Conservation (phyloP, 2,888 invertebrate species). For the Leucania comma region DNA sequence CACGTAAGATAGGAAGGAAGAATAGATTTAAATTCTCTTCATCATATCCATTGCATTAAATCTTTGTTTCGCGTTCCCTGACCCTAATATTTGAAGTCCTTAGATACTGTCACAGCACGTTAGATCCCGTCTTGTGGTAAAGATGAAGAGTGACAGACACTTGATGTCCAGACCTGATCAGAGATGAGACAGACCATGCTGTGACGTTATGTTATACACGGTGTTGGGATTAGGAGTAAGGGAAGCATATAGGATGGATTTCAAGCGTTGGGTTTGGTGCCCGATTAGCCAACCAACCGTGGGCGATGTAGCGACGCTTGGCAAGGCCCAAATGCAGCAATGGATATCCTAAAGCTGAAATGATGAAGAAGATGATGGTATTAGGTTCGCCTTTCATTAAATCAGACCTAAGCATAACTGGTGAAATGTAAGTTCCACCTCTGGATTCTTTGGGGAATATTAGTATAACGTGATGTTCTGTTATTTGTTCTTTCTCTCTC, state of each 20-base stretch:
- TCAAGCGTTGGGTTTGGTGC: neutral
- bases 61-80: too few species aligned
- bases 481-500: neutral
- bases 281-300: neutral
- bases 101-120: slow-evolving; percentile 16
- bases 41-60: neutral
- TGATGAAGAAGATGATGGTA: neutral
- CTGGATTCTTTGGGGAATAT: neutral
- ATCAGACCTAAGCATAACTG: neutral
- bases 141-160: neutral
- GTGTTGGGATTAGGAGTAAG: neutral
- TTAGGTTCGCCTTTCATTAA: neutral
- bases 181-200: neutral
- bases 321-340: too few species aligned
- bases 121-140: neutral
- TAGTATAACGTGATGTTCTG: neutral
- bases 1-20: neutral
- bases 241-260: neutral
- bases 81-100: neutral
- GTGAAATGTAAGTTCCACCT: neutral
- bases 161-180: neutral
- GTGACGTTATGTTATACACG: slow-evolving; percentile 4
- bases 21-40: neutral
- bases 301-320: neutral
- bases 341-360: neutral